phyloP scores from a whole-genome alignment of 2,113 vertebrate genomes.

The Oryzias woworae region DNA sequence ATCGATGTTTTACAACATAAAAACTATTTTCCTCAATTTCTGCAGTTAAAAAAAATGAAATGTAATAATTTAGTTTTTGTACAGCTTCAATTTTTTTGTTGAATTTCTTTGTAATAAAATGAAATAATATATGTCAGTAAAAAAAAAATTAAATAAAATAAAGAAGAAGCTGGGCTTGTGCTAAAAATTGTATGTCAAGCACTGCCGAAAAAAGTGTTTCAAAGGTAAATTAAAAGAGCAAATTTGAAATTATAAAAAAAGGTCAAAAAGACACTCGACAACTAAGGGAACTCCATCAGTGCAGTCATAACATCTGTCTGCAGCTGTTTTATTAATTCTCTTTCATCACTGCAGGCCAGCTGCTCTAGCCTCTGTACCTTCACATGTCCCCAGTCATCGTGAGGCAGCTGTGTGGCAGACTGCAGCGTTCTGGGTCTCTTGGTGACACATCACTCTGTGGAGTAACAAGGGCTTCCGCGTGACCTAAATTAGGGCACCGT shows the following conservation, averaged over 20 bases:
- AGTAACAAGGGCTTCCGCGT: constrained; percentile 9
- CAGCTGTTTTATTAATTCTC: constrained; percentile 32
- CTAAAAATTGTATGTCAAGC: too few relatives aligned
- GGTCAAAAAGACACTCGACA: too few relatives aligned
- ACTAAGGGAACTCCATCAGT: constrained; percentile 15
- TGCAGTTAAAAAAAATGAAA: too few relatives aligned
- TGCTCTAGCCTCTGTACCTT: constrained; percentile 33
- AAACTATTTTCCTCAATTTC: too few relatives aligned
- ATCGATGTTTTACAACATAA: too few relatives aligned
- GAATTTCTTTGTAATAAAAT: too few relatives aligned
- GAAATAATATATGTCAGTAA: too few relatives aligned
- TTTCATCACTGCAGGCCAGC: constrained; percentile 64
- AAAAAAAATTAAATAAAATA: too few relatives aligned
- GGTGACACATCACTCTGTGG: constrained; percentile 17
- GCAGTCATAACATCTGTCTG: constrained; percentile 38
- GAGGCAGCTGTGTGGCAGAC: constrained; percentile 42
- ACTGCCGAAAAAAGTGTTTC: too few relatives aligned
- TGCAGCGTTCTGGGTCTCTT: not conserved
- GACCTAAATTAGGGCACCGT: constrained; percentile 13
- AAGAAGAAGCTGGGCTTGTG: too few relatives aligned
- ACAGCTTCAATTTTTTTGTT: too few relatives aligned
- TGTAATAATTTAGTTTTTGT: too few relatives aligned
- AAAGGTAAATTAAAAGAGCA: not conserved
- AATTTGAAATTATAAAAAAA: constrained; percentile 11
- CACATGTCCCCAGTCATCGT: constrained; percentile 28